These are phyloP conservation scores for Syngnathus scovelli DNA, from an alignment of 2,113 vertebrate species.

Conservation along the genomic window DNA sequence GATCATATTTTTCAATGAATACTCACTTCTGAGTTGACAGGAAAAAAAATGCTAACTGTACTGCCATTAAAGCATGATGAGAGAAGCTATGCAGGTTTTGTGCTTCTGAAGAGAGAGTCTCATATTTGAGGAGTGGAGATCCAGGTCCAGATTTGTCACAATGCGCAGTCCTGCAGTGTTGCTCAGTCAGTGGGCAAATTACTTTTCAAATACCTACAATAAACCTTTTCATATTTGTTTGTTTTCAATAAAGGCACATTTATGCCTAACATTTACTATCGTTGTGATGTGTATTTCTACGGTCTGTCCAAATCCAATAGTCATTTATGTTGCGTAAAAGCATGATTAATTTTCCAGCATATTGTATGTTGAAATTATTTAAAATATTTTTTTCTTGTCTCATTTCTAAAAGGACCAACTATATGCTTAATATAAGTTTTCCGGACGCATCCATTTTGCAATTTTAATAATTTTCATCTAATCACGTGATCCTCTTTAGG, in stretches of 20 bases:
- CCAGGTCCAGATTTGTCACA: not conserved
- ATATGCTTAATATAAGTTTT: too few relatives aligned
- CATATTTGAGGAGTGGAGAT: conserved; percentile 7
- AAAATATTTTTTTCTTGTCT: too few relatives aligned
- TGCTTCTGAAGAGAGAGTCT: conserved; percentile 16
- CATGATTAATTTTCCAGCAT: too few relatives aligned
- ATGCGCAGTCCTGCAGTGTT: conserved; percentile 25
- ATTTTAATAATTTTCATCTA: too few relatives aligned
- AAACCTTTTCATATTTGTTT: conserved; percentile 53
- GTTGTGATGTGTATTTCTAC: not conserved
- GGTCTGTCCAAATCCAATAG: not conserved
- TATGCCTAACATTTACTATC: not conserved
- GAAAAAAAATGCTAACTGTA: conserved; percentile 50
- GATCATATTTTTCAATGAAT: conserved; percentile 27
- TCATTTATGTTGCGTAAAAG: too few relatives aligned
- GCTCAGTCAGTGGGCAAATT: conserved; percentile 27
- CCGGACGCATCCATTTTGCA: too few relatives aligned
- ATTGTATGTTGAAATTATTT: too few relatives aligned
- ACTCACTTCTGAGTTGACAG: not conserved
- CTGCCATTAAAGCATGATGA: conserved; percentile 32
- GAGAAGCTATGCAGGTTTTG: not conserved
- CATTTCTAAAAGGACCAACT: too few relatives aligned
- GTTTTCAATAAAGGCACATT: not conserved
- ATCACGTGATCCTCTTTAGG: too few relatives aligned
- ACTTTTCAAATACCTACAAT: conserved; percentile 54